Evolutionary conservation across 2,888 invertebrate species (phyloP), one percentile per base, ranked within the genome.

Genomic region (Stratiomys singularior): DNA sequence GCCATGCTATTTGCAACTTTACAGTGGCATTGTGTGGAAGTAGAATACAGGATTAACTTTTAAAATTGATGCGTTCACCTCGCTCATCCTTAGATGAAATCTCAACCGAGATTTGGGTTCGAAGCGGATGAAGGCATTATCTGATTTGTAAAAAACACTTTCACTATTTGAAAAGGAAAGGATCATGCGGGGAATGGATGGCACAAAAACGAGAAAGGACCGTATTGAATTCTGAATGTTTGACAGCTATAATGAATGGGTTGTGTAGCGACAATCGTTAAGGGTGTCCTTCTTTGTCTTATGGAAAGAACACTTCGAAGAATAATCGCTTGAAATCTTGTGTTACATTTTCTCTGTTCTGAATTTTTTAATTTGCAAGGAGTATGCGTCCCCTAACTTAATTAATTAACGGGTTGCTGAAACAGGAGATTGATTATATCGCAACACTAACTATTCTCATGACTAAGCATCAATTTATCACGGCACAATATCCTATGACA

Each of bases 41-140:
- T 21, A 60, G n/a, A 64, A 64, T 28, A 4, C 30, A 30, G 30
- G 69, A 69, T 69, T 47, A 46, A 69, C 46, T 69, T 69, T 69
- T 47, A 46, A 47, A 69, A 47, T 69, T 69, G 47, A 47, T 69
- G n/a, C 5, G 27, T 11, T 9, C 5, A n/a, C 28, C 64, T 28
- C 2, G 15, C 28, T 30, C 64, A 64, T 23, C n/a, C 64, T 28
- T 64, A 13, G 2, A 27, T 27, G 28, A 30, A 64, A 64, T 64
- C 64, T 28, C 28, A n/a, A 30, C 30, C 27, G 30, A 64, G 18
- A 28, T 52, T 52, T 52, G 37, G 37, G 37, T 37, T 52, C 18
- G 52, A 1, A 25, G 15, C 28, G 5, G n/a, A 27, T 25, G 30
- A 64, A 13, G 25, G 64, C n/a, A 28, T 64, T 64, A 60, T 60